Base-by-base conservation (phyloP, 2,888 invertebrate genomes). In the Rhagonycha lutea region DNA sequence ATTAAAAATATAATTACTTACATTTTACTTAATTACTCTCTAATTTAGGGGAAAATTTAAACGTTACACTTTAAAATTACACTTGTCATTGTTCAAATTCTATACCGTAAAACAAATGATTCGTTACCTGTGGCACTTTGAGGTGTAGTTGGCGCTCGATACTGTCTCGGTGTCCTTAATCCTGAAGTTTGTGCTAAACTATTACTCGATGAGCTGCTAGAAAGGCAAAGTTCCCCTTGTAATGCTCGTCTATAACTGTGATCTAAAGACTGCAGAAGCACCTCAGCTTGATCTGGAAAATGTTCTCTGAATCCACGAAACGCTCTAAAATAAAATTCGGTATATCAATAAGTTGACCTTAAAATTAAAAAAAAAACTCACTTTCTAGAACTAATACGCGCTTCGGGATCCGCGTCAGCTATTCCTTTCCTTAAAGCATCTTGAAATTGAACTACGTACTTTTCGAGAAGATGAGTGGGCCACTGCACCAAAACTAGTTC, bases 361-460 rank as follows among this genome's bases (percentile, higher is more conserved):
- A 24, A 24, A 8, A 24, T 23, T 12, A 14, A 5, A 60, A 61
- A 69, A 61, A 47, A 79, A 73, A 29, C 89, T 87, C 87, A 97
- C 96, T 93, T 94, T 84, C 98, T 91, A 0, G 95, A 94, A 83
- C 91, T 91, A 10, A 92, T 93, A 81, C 99, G 89, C 0, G 98
- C 97, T 70, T 95, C 95, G 28, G 94, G 92, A 88, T 99, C 99
- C 0, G 99, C 98, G 90, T 99, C 99, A 2, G 93, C 92, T 78
- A 98, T 94, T 0, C 98, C 98, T 80, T 93, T 93, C 78, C 94
- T 92, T 18, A 99, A 92, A 0, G 95, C 93, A 80, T 98, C 98
- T 79, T 95, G 92, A 3, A 99, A 87, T 1, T 91, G 88, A 0
- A 90, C 88, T 65, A 95, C 92, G 86, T 97, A 95, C 84, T 92